Evolutionary conservation across 2,113 vertebrate genomes (phyloP).

Genomic region (Nannobrachium achirus): DNA sequence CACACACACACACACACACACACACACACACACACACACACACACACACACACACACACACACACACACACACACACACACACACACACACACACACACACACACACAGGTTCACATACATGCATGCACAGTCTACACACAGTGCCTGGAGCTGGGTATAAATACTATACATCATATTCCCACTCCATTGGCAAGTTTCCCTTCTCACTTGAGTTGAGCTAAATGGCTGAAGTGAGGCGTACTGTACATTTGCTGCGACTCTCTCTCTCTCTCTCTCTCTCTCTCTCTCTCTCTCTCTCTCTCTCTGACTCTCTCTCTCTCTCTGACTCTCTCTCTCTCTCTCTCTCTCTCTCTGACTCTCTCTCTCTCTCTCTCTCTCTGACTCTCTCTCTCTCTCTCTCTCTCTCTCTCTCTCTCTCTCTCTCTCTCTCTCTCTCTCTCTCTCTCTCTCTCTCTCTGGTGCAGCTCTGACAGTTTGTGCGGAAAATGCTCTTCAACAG

Average conservation of each 20-base stretch:
- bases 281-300: constrained; percentile 36
- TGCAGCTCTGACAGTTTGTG: constrained; percentile 68
- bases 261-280: constrained; percentile 46
- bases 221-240: constrained; percentile 68
- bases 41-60: background rate
- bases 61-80: background rate
- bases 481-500: constrained; percentile 18
- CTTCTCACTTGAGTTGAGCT: constrained; percentile 65
- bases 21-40: constrained; percentile 18
- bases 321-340: too few species aligned
- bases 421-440: constrained; percentile 65
- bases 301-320: too few species aligned
- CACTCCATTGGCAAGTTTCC: constrained; percentile 58
- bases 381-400: constrained; percentile 54
- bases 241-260: background rate
- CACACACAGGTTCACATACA: background rate
- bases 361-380: constrained; percentile 46
- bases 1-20: constrained; percentile 36
- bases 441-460: constrained; percentile 35
- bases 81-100: constrained; percentile 15
- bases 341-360: constrained; percentile 61
- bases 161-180: constrained; percentile 73
- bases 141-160: constrained; percentile 58
- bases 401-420: constrained; percentile 55
- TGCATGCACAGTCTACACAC: constrained; percentile 18